Evolutionary conservation across 1,140 invertebrate genomes (phyloP).

Genomic region (Leptopilina boulardi): DNA sequence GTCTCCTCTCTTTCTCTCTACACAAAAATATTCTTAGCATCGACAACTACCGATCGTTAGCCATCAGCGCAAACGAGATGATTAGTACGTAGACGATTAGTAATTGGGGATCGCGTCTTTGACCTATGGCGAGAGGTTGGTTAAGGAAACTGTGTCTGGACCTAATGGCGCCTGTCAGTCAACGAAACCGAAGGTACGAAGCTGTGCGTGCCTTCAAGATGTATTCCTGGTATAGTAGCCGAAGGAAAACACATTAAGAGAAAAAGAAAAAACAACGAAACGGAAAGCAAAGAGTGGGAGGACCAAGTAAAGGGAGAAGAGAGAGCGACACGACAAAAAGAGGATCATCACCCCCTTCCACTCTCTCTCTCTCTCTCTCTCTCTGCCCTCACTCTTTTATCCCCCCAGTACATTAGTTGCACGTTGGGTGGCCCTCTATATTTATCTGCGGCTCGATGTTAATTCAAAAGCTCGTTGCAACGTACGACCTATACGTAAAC

Average conservation of each 20-base stretch:
- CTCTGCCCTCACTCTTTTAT: constrained; percentile 38
- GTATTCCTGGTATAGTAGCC: constrained; percentile 44
- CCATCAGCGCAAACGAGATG: background rate
- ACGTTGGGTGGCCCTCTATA: constrained; percentile 70
- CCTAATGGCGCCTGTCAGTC: constrained; percentile 57
- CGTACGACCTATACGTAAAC: constrained; percentile 8
- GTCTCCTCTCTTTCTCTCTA: too few relatives aligned
- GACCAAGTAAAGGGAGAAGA: constrained; percentile 30
- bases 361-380: constrained; percentile 42
- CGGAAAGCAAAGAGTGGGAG: constrained; percentile 34
- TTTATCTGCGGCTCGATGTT: constrained; percentile 66
- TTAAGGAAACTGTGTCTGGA: constrained; percentile 46
- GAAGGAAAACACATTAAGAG: constrained; percentile 29
- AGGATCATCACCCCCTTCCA: constrained; percentile 46
- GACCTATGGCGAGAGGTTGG: background rate
- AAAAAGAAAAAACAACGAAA: constrained; percentile 46
- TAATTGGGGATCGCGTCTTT: constrained; percentile 4
- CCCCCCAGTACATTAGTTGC: constrained; percentile 67
- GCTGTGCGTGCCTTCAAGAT: constrained; percentile 42
- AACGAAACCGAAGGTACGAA: constrained; percentile 48
- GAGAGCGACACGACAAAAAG: constrained; percentile 46
- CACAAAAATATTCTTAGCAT: constrained; percentile 5
- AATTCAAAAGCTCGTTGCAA: constrained; percentile 65
- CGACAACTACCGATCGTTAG: background rate
- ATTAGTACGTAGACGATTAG: background rate